These are phyloP conservation scores for Sycophaga agraensis DNA, from an alignment of 1,140 invertebrate genomes.

Conservation along the genomic window DNA sequence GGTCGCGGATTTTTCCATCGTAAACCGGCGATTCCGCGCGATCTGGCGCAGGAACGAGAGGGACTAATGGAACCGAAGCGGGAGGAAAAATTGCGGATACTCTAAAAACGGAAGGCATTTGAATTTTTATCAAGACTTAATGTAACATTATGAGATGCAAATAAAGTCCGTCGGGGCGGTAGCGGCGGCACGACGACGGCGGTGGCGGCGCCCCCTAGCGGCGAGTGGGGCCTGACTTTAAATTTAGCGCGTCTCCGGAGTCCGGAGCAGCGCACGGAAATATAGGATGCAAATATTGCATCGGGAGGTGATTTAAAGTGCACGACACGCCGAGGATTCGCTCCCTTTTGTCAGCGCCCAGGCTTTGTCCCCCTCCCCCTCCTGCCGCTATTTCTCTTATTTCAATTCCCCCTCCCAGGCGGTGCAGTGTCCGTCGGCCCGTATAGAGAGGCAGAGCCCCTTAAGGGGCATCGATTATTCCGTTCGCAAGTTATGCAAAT, in stretches of 20 bases:
- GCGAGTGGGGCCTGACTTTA: no score
- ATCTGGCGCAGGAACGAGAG: no score
- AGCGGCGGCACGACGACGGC: no score
- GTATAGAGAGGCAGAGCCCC: neutral
- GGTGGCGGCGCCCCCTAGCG: no score
- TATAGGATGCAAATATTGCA: conserved; percentile 16
- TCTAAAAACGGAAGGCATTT: neutral
- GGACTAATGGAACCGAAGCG: no score
- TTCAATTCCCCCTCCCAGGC: conserved; percentile 26
- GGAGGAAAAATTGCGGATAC: no score
- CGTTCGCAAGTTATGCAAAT: conserved; percentile 52
- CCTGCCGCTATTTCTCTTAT: conserved; percentile 25
- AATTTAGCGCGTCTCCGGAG: no score
- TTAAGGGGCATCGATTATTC: conserved; percentile 54
- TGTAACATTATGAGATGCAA: neutral
- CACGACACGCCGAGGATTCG: neutral
- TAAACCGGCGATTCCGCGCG: no score
- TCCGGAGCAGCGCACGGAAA: no score
- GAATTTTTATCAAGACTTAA: neutral
- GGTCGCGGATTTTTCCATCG: no score
- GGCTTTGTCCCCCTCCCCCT: no score
- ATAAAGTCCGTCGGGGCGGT: neutral
- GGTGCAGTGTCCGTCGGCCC: no score
- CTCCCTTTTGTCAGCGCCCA: neutral
- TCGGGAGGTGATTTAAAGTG: conserved; percentile 1